phyloP scores from a whole-genome alignment of 2,797 vertebrate species.

The Hypotaenidia philippensis region DNA sequence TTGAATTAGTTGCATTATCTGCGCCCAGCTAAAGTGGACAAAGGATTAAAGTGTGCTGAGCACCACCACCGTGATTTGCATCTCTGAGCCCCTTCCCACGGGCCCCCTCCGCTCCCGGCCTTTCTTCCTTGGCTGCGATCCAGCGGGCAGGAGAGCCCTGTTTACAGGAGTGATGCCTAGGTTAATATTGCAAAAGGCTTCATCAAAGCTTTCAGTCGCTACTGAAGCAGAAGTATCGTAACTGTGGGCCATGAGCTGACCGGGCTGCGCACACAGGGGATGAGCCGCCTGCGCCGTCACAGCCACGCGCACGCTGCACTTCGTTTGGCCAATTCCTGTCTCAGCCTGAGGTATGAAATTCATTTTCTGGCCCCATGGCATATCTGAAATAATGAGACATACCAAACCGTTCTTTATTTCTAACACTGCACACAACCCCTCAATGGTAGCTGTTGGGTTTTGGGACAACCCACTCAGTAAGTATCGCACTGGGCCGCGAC shows the following conservation, averaged over 20 bases:
- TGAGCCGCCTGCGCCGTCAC: neutral
- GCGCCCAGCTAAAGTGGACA: slow-evolving; percentile 36
- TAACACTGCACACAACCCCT: neutral
- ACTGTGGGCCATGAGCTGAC: neutral
- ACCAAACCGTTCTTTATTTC: neutral
- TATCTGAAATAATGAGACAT: neutral
- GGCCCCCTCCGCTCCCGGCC: neutral
- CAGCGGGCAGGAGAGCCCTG: neutral
- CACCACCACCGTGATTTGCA: slow-evolving; percentile 39
- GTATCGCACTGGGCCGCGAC: neutral
- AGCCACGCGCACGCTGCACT: neutral
- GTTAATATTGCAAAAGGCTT: slow-evolving; percentile 35
- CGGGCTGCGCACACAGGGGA: neutral
- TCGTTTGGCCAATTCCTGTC: neutral
- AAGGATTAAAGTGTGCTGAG: slow-evolving; percentile 59
- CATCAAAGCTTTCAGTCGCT: neutral
- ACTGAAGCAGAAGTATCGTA: neutral
- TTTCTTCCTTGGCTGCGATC: neutral
- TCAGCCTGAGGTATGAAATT: slow-evolving; percentile 28
- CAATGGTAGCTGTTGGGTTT: neutral
- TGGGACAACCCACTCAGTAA: neutral
- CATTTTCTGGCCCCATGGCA: neutral
- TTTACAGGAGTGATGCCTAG: slow-evolving; percentile 39
- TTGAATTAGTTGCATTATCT: slow-evolving; percentile 62
- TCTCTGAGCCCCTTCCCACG: slow-evolving; percentile 58